Percentiles rank a stretch among this genome's conserved stretches.
phyloP scores from a whole-genome alignment of 2,113 vertebrate genomes.

The Ptilorrhoa leucosticta region DNA sequence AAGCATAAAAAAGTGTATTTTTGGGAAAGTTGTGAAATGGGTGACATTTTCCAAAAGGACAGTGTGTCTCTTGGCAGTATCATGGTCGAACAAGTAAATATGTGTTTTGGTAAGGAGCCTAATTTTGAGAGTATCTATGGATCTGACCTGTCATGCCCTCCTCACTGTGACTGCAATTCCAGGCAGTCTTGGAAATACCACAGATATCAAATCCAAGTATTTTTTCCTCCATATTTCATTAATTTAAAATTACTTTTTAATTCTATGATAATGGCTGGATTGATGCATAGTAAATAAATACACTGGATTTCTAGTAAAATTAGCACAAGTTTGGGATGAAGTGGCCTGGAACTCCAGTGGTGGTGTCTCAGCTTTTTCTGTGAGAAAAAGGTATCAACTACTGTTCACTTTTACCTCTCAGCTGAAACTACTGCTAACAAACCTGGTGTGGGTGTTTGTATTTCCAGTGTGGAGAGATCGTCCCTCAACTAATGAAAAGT shows the following conservation, averaged over 20 bases:
- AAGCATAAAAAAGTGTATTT: neutral
- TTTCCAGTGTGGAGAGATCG: neutral
- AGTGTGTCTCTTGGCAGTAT: constrained; percentile 10
- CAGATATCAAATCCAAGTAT: neutral
- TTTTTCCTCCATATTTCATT: neutral
- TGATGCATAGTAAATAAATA: neutral
- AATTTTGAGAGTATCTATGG: neutral
- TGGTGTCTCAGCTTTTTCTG: neutral
- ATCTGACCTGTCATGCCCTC: neutral
- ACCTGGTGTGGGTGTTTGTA: neutral
- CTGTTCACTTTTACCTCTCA: neutral
- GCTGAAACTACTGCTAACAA: neutral
- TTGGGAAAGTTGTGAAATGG: neutral
- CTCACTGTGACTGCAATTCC: neutral
- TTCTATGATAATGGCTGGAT: neutral
- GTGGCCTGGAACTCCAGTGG: neutral
- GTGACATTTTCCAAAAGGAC: constrained; percentile 16
- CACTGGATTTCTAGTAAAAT: neutral
- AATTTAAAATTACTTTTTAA: neutral
- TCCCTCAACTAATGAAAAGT: neutral
- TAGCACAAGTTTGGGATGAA: neutral
- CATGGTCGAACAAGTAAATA: constrained; percentile 28
- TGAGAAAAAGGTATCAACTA: neutral
- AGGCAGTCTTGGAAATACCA: neutral
- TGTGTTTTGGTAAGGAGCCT: constrained; percentile 13